A percentile compares a stretch with the other conserved stretches of the same genome.
Evolutionary conservation across 2,797 vertebrate species (phyloP).

Genomic region (Sebastes wilsoni): DNA sequence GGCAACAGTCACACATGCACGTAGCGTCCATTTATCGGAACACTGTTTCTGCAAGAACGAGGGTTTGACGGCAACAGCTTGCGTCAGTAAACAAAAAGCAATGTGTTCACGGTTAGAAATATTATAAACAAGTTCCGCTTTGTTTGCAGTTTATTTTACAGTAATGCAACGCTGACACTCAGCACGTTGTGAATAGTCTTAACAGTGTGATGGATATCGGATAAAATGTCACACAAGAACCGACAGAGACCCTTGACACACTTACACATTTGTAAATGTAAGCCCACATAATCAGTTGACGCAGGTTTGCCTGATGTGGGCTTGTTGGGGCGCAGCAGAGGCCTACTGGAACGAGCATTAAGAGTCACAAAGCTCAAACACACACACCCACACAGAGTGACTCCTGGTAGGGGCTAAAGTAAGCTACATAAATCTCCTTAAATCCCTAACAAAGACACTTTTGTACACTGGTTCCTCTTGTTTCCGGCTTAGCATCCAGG

Average conservation of each 20-base stretch:
- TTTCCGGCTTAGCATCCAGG: conserved; percentile 67
- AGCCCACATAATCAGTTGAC: conserved; percentile 36
- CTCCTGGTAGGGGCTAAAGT: conserved; percentile 57
- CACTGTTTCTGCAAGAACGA: background rate
- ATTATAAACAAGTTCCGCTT: conserved; percentile 13
- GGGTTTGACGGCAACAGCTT: background rate
- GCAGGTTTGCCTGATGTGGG: conserved; percentile 49
- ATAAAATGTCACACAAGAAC: conserved; percentile 14
- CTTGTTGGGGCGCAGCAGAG: conserved; percentile 58
- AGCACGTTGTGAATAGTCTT: background rate
- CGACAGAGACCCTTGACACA: conserved; percentile 45
- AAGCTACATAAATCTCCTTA: conserved; percentile 80
- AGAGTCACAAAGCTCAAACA: conserved; percentile 31
- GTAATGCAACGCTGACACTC: background rate
- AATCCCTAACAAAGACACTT: conserved; percentile 76
- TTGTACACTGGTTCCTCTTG: conserved; percentile 73
- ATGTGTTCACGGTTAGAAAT: conserved; percentile 8
- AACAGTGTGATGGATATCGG: background rate
- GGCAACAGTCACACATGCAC: background rate
- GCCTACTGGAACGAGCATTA: conserved; percentile 33
- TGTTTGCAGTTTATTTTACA: background rate
- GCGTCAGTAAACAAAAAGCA: conserved; percentile 7
- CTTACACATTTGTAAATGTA: conserved; percentile 25
- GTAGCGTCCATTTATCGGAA: background rate
- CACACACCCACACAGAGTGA: conserved; percentile 35